Evolutionary conservation across 2,797 vertebrate species (phyloP).

Genomic region (Sparidentex hasta): DNA sequence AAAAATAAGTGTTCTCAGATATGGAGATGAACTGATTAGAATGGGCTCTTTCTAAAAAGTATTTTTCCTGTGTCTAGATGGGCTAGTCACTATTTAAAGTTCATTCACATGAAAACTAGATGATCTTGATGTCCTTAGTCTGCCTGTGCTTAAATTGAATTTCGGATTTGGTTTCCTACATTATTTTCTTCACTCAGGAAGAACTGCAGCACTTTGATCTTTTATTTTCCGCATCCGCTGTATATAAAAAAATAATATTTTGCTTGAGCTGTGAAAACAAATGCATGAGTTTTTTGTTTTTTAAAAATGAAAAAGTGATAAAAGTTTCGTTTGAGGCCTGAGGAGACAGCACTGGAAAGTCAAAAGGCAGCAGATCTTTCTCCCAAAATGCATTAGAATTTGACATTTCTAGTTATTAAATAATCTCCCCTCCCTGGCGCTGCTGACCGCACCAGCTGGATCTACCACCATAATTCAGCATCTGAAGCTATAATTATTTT

Average conservation of each 20-base stretch:
- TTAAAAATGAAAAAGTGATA: slow-evolving; percentile 45
- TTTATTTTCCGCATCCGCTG: slow-evolving; percentile 10
- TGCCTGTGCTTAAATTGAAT: slow-evolving; percentile 1
- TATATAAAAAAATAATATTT: slow-evolving; percentile 30
- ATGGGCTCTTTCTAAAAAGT: neutral
- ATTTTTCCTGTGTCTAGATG: neutral
- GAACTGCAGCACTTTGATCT: slow-evolving; percentile 7
- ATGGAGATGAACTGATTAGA: slow-evolving; percentile 2
- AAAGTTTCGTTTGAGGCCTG: slow-evolving; percentile 19
- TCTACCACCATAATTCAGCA: slow-evolving; percentile 47
- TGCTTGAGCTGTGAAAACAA: slow-evolving; percentile 31
- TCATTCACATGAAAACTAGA: slow-evolving; percentile 10
- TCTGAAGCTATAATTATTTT: slow-evolving; percentile 46
- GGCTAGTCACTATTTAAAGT: neutral
- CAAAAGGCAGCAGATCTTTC: slow-evolving; percentile 27
- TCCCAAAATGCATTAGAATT: slow-evolving; percentile 48
- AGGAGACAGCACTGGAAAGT: slow-evolving; percentile 18
- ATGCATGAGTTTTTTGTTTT: slow-evolving; percentile 18
- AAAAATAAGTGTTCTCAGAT: neutral
- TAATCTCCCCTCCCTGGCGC: slow-evolving; percentile 5
- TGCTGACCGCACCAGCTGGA: slow-evolving; percentile 55
- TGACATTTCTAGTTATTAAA: slow-evolving; percentile 73
- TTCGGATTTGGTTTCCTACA: neutral
- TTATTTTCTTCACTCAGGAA: neutral
- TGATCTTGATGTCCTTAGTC: neutral